Base-by-base conservation (phyloP, 2,113 vertebrate genomes). In the Campylorhamphus procurvoides region DNA sequence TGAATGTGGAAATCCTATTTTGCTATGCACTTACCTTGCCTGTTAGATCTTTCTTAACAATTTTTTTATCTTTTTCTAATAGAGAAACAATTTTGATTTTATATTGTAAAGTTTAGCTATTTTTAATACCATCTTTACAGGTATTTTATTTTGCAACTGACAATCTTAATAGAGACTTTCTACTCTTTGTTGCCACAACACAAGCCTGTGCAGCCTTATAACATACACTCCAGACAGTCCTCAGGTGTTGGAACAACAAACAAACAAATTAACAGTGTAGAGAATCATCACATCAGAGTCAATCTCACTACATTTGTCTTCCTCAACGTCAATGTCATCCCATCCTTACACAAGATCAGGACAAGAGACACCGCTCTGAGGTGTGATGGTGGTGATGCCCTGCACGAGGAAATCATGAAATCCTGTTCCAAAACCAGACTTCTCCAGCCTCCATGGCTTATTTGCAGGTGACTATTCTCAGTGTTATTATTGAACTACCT, bases 201-300 rank as follows among this genome's bases (percentile, higher is more conserved):
- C 68, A 73, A 75, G 27, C 8, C 17, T 13, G 0, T 89, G 25
- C 18, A 64, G 5, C 7, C 35, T 75, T 59, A 15, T 16, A 18
- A 24, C 0, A 1, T 13, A 49, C 6, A 77, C 14, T 8, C 3
- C 27, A 66, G 55, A 44, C 2, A n/a, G 35, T 75, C 23, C 17
- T 24, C 39, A 29, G 37, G 25, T 50, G 12, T 7, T 44, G 31
- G 84, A 25, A 60, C 6, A 13, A 56, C 42, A 63, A 35, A 42
- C 40, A 33, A 33, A 39, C 12, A 19, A 24, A 42, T 1, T 20
- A 59, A 52, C 13, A 5, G 22, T 33, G 24, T 10, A 67, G 16
- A 18, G 13, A 89, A 52, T 71, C 10, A 33, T 53, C 22, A 33
- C 12, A 66, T 17, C 58, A 50, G 88, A 82, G 14, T 33, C 22